phyloP scores from a whole-genome alignment of 2,888 invertebrate species.

The Cataglyphis livida region DNA sequence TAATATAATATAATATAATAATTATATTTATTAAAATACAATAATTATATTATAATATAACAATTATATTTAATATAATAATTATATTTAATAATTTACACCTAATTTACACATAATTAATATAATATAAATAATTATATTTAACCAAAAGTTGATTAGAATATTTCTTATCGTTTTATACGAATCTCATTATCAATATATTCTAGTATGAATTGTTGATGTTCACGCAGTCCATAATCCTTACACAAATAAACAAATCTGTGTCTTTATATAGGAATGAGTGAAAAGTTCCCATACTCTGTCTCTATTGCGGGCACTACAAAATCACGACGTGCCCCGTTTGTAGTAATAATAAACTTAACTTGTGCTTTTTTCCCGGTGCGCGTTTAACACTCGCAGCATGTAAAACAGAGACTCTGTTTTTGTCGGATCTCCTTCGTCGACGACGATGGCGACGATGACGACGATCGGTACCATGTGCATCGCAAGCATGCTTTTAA shows the following conservation, averaged over 20 bases:
- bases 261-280: neutral
- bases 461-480: slow-evolving; percentile 63
- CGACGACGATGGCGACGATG: slow-evolving; percentile 49
- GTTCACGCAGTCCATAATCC: neutral
- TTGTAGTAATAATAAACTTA: slow-evolving; percentile 62
- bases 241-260: neutral
- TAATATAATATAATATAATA: too few species aligned
- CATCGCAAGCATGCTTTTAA: slow-evolving; percentile 61
- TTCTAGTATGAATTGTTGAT: neutral
- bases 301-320: neutral
- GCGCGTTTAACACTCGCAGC: slow-evolving; percentile 16
- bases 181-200: neutral
- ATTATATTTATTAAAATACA: neutral
- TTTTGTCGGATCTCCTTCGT: slow-evolving; percentile 66
- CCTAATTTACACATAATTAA: too few species aligned
- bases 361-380: slow-evolving; percentile 5
- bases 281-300: slow-evolving; percentile 40
- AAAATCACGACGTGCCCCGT: slow-evolving; percentile 22
- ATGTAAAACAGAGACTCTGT: slow-evolving; percentile 56
- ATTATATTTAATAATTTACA: neutral
- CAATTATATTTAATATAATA: too few species aligned
- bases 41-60: neutral
- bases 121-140: neutral
- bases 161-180: neutral
- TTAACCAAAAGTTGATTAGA: neutral